Evolutionary conservation across 2,797 vertebrate genomes (phyloP).

Genomic region (Margarornis squamiger): DNA sequence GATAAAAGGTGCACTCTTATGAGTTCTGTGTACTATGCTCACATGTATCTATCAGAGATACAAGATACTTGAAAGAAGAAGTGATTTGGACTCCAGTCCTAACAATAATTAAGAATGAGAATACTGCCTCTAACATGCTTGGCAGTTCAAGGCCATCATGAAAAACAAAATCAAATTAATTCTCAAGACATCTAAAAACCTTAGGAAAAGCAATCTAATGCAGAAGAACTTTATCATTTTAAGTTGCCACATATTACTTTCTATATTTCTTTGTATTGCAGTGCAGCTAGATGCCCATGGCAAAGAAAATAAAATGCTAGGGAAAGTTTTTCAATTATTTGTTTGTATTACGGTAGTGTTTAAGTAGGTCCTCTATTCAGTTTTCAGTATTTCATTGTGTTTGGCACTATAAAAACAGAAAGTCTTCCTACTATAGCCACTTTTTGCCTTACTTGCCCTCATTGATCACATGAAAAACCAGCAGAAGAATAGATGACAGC

Average conservation of each 20-base stretch:
- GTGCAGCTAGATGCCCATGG: not conserved
- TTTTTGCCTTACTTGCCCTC: not conserved
- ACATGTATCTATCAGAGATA: not conserved
- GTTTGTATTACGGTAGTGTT: not conserved
- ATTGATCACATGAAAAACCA: not conserved
- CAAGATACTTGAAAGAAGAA: not conserved
- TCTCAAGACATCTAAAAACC: not conserved
- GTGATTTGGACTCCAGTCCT: not conserved
- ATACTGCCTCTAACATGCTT: not conserved
- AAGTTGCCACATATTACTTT: not conserved
- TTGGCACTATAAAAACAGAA: not conserved
- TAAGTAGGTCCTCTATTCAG: not conserved
- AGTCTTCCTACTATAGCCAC: not conserved
- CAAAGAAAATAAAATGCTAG: not conserved
- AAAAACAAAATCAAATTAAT: not conserved
- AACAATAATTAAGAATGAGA: not conserved
- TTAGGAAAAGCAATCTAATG: not conserved
- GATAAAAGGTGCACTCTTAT: not conserved
- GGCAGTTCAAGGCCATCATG: not conserved
- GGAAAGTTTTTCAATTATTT: not conserved
- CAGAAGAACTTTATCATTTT: not conserved
- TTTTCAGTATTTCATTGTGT: not conserved
- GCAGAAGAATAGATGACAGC: not conserved
- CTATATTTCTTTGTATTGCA: not conserved
- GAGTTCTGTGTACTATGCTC: not conserved